Percentiles rank a stretch among this genome's conserved stretches.
Evolutionary conservation across 2,113 vertebrate species (phyloP).

Genomic region (Ammospiza nelsoni): DNA sequence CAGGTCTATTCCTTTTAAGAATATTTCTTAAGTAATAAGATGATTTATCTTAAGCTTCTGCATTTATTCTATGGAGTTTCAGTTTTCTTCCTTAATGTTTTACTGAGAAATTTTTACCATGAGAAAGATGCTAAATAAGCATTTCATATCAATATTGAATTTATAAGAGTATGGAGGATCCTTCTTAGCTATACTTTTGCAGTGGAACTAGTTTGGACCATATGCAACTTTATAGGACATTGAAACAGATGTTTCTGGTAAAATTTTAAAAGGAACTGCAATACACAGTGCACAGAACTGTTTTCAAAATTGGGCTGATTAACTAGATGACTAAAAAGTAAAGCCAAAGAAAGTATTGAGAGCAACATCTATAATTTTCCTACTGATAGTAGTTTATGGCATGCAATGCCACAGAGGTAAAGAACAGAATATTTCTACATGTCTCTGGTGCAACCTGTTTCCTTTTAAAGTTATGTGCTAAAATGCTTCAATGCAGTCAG

Average conservation of each 20-base stretch:
- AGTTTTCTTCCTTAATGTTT: neutral
- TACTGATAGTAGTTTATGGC: neutral
- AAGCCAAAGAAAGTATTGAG: neutral
- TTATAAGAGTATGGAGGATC: neutral
- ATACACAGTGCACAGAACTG: neutral
- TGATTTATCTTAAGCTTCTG: neutral
- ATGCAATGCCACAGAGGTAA: neutral
- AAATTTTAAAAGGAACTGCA: neutral
- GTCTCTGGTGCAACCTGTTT: neutral
- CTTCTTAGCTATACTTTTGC: neutral
- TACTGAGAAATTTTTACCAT: neutral
- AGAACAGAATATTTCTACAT: neutral
- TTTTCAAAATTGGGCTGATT: neutral
- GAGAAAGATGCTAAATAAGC: neutral
- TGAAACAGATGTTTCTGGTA: neutral
- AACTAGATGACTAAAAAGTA: neutral
- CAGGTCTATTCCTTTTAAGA: neutral
- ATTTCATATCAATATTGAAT: neutral
- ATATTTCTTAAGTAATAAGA: neutral
- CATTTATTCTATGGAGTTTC: neutral
- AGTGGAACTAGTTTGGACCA: neutral
- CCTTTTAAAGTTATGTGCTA: neutral
- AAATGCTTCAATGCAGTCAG: neutral
- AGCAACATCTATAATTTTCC: neutral
- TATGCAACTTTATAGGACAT: neutral